Conservation (phyloP, 2,888 invertebrate species). For the Drosophila atripex region DNA sequence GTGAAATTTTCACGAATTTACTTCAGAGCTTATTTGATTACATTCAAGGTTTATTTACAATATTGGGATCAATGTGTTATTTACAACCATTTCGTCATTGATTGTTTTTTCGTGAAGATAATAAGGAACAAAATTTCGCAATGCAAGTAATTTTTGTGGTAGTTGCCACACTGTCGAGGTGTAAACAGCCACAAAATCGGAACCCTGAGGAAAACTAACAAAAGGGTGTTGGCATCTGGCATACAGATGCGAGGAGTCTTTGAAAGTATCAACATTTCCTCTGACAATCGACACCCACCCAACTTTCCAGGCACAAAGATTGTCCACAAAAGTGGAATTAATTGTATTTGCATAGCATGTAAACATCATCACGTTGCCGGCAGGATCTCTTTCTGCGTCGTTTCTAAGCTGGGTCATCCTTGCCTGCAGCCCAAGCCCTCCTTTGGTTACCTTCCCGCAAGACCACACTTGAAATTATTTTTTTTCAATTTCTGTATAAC, state of each 20-base stretch:
- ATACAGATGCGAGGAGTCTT: constrained; percentile 30
- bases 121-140: constrained; percentile 18
- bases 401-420: constrained; percentile 47
- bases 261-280: constrained; percentile 68
- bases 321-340: constrained; percentile 76
- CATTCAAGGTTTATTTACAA: constrained; percentile 21
- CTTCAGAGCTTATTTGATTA: constrained; percentile 1
- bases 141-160: neutral
- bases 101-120: constrained; percentile 8
- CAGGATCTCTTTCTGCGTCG: constrained; percentile 46
- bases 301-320: constrained; percentile 53
- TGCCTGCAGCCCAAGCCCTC: neutral
- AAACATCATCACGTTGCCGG: constrained; percentile 71
- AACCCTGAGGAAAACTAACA: constrained; percentile 5
- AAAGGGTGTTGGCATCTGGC: constrained; percentile 28
- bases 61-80: constrained; percentile 20
- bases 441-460: constrained; percentile 12
- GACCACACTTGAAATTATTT: constrained; percentile 11
- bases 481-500: neutral
- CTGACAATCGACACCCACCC: constrained; percentile 20
- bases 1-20: neutral
- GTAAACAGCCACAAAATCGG: constrained; percentile 28
- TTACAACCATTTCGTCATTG: constrained; percentile 30
- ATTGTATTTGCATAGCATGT: constrained; percentile 79
- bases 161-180: neutral